phyloP scores from a whole-genome alignment of 2,797 vertebrate genomes.

The Sarcoramphus papa region DNA sequence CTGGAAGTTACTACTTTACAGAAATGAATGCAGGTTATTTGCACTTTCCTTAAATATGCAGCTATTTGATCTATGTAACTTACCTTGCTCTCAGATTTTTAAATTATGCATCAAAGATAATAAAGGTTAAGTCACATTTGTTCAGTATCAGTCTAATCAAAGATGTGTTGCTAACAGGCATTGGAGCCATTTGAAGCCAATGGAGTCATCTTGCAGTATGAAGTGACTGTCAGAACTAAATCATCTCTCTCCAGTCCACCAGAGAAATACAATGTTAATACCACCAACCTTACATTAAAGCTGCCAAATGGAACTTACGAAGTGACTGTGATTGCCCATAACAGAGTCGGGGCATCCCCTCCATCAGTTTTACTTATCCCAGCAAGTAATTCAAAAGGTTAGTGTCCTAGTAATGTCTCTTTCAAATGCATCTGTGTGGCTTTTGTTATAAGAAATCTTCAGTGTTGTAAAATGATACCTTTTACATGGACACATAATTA shows the following conservation, averaged over 20 bases:
- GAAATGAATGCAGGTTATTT: not conserved
- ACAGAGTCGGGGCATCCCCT: constrained; percentile 78
- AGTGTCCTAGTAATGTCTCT: not conserved
- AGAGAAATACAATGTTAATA: constrained; percentile 41
- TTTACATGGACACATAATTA: not conserved
- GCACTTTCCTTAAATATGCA: not conserved
- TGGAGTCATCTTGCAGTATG: constrained; percentile 80
- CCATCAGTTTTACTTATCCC: constrained; percentile 71
- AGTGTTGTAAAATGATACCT: not conserved
- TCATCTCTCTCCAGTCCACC: not conserved
- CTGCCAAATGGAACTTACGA: constrained; percentile 39
- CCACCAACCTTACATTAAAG: constrained; percentile 55
- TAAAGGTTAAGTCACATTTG: rapidly evolving
- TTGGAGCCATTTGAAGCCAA: constrained; percentile 76
- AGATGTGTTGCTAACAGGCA: constrained; percentile 71
- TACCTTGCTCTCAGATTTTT: not conserved
- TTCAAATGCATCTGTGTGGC: not conserved
- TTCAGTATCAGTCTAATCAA: not conserved
- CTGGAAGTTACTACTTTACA: not conserved
- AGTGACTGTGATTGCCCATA: constrained; percentile 74
- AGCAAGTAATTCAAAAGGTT: constrained; percentile 65
- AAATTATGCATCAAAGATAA: not conserved
- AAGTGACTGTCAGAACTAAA: constrained; percentile 67
- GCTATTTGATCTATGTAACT: not conserved
- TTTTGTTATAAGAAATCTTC: not conserved